Conservation (phyloP, 2,797 vertebrate genomes). For the Babyrousa celebensis region DNA sequence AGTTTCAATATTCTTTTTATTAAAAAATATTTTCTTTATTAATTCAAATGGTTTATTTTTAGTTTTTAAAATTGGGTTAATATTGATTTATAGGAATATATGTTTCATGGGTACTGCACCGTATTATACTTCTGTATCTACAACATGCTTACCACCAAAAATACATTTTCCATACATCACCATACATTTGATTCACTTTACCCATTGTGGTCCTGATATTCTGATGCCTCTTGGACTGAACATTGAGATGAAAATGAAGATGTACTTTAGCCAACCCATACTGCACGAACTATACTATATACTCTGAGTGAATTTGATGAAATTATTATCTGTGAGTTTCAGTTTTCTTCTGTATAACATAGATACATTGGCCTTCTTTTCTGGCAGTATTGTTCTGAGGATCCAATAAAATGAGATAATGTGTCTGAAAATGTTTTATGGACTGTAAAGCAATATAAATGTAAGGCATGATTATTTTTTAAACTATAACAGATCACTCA, state of each 20-base stretch:
- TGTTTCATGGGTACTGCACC: neutral
- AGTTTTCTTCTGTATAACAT: neutral
- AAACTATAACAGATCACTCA: neutral
- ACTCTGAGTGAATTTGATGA: neutral
- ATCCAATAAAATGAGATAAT: conserved; percentile 44
- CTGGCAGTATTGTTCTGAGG: neutral
- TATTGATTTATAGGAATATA: neutral
- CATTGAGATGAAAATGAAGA: neutral
- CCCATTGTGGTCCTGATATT: neutral
- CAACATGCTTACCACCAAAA: neutral
- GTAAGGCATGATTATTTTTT: conserved; percentile 7
- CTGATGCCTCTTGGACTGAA: neutral
- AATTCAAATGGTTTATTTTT: neutral
- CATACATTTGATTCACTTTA: neutral
- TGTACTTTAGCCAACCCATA: neutral
- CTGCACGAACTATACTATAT: no score
- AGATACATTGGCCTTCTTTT: neutral
- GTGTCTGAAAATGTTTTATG: conserved; percentile 55
- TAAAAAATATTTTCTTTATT: neutral
- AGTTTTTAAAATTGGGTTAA: neutral
- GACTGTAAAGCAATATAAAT: conserved; percentile 5
- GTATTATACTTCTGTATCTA: neutral
- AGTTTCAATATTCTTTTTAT: neutral
- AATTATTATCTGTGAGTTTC: neutral
- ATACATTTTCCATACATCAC: neutral